Conservation (phyloP, 1,140 invertebrate genomes). For the Lerema accius region DNA sequence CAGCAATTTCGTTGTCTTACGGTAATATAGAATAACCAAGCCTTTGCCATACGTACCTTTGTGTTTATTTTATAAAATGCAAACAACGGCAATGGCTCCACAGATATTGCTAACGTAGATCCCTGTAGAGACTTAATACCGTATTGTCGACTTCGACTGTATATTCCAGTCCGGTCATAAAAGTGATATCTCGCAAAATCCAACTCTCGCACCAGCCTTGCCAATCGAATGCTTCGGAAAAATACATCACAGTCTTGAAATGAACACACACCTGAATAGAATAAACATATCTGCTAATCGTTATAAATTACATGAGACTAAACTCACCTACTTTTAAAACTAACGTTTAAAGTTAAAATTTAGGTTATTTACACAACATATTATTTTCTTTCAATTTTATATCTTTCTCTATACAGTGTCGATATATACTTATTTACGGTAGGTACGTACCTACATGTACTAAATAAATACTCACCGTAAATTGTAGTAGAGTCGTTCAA, state of each 20-base stretch:
- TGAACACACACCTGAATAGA: slow-evolving; percentile 84
- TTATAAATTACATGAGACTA: too few relatives aligned
- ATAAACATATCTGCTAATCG: not conserved
- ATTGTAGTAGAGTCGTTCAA: slow-evolving; percentile 55
- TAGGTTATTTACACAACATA: too few relatives aligned
- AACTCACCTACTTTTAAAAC: too few relatives aligned
- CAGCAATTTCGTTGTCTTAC: too few relatives aligned
- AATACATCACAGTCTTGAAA: slow-evolving; percentile 87
- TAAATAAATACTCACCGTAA: slow-evolving; percentile 52
- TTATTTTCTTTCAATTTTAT: too few relatives aligned
- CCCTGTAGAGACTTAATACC: slow-evolving; percentile 85
- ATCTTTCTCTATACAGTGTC: too few relatives aligned
- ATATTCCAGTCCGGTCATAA: slow-evolving; percentile 85
- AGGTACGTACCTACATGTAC: not conserved
- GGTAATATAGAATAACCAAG: too few relatives aligned
- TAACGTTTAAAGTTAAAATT: too few relatives aligned
- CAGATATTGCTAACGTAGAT: slow-evolving; percentile 84
- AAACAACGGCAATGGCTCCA: slow-evolving; percentile 85
- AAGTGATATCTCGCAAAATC: slow-evolving; percentile 89
- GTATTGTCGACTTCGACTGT: slow-evolving; percentile 76
- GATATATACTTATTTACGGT: too few relatives aligned
- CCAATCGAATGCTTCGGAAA: slow-evolving; percentile 87
- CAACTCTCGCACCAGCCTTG: slow-evolving; percentile 87
- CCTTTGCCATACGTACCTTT: slow-evolving; percentile 84
- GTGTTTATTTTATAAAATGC: slow-evolving; percentile 85